Evolutionary conservation across 2,113 vertebrate species (phyloP).

Genomic region (Chaetops frenatus): DNA sequence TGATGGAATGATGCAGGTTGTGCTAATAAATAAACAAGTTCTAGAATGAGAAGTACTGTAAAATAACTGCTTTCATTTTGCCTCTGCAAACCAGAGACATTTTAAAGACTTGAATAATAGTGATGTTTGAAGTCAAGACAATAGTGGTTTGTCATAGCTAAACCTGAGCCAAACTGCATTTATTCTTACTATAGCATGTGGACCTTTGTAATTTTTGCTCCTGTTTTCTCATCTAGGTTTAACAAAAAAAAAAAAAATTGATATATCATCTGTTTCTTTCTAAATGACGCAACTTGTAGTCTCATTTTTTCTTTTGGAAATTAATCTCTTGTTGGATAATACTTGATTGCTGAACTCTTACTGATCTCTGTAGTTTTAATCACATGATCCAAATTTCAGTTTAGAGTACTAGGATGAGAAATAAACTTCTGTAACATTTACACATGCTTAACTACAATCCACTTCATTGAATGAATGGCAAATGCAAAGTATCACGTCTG

Average conservation of each 20-base stretch:
- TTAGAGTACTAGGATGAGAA: neutral
- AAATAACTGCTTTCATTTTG: neutral
- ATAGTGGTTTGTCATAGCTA: neutral
- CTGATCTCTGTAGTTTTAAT: neutral
- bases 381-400: neutral
- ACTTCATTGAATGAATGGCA: neutral
- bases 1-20: neutral
- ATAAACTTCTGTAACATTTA: neutral
- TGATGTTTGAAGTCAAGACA: neutral
- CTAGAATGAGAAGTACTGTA: neutral
- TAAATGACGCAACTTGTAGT: neutral
- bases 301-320: neutral
- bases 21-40: slow-evolving; percentile 10
- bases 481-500: neutral
- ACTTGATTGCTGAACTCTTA: neutral
- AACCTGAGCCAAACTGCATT: neutral
- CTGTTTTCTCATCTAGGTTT: neutral
- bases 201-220: neutral
- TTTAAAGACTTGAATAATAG: neutral
- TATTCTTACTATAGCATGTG: neutral
- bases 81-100: neutral
- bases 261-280: neutral
- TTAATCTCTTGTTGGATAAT: neutral
- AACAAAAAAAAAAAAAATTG: too few species aligned
- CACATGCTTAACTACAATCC: neutral